phyloP scores from a whole-genome alignment of 2,888 invertebrate species.

The Taphrorychus bicolor region DNA sequence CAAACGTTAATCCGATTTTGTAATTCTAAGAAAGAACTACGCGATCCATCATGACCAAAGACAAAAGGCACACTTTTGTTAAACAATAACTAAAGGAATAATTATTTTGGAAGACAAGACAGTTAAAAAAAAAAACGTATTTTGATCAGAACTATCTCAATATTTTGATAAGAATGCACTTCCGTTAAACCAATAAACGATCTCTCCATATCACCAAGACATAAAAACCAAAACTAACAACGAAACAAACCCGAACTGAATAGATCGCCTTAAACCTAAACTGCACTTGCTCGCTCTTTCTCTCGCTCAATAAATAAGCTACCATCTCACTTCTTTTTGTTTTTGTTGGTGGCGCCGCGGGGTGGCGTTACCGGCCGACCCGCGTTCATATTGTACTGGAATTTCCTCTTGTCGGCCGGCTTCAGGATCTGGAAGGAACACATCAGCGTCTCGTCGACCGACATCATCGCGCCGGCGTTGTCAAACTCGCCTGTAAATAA shows the following conservation, averaged over 20 bases:
- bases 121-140: too few relatives aligned
- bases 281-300: constrained; percentile 13
- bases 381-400: constrained; percentile 91
- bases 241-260: not conserved
- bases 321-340: constrained; percentile 84
- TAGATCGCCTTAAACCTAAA: not conserved
- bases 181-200: too few relatives aligned
- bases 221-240: not conserved
- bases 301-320: constrained; percentile 32
- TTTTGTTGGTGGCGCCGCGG: constrained; percentile 90
- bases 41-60: too few relatives aligned
- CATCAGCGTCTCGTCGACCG: constrained; percentile 99
- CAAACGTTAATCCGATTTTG: too few relatives aligned
- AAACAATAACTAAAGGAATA: too few relatives aligned
- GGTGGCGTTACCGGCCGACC: constrained; percentile 98
- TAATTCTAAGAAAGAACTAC: too few relatives aligned
- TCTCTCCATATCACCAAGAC: not conserved
- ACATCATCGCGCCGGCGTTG: constrained; percentile 96
- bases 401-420: constrained; percentile 99
- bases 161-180: too few relatives aligned
- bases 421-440: constrained; percentile 97
- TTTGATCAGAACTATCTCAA: too few relatives aligned
- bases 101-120: too few relatives aligned
- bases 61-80: too few relatives aligned
- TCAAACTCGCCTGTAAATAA: constrained; percentile 70